Percentiles rank a stretch among this genome's conserved stretches.
Conservation (phyloP, 1,140 invertebrate species). For the Drosophila kohkoa region DNA sequence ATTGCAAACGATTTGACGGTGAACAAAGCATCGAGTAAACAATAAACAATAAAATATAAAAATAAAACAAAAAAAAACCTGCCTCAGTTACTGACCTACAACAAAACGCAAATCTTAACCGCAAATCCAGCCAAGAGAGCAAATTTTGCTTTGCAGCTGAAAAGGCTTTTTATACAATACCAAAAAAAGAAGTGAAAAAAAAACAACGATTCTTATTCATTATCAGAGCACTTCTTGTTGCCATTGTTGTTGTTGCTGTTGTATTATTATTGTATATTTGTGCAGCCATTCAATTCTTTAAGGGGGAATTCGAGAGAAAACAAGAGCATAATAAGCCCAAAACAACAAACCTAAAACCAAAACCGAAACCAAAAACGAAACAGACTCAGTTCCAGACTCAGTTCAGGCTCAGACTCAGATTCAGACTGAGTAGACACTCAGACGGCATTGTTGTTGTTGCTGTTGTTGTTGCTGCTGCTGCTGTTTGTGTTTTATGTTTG, state of each 20-base stretch:
- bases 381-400: constrained; percentile 35
- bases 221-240: constrained; percentile 63
- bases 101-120: constrained; percentile 57
- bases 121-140: constrained; percentile 46
- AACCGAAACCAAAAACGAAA: constrained; percentile 43
- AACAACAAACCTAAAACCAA: constrained; percentile 50
- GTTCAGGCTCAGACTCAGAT: constrained; percentile 43
- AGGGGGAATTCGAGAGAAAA: constrained; percentile 32
- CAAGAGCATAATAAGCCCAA: constrained; percentile 46
- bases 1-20: constrained; percentile 72
- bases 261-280: constrained; percentile 58
- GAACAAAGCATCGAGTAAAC: constrained; percentile 36
- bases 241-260: constrained; percentile 41
- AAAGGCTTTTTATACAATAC: constrained; percentile 52
- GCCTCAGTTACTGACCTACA: constrained; percentile 72
- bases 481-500: constrained; percentile 76
- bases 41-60: constrained; percentile 12
- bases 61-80: constrained; percentile 59
- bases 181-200: constrained; percentile 9
- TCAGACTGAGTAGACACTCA: constrained; percentile 77
- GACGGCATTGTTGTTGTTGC: constrained; percentile 76
- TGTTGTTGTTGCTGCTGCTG: constrained; percentile 45
- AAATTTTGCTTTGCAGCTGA: constrained; percentile 40
- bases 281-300: constrained; percentile 70
- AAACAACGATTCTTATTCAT: constrained; percentile 62